Evolutionary conservation across 2,113 vertebrate species (phyloP).

Genomic region (Carlito syrichta): DNA sequence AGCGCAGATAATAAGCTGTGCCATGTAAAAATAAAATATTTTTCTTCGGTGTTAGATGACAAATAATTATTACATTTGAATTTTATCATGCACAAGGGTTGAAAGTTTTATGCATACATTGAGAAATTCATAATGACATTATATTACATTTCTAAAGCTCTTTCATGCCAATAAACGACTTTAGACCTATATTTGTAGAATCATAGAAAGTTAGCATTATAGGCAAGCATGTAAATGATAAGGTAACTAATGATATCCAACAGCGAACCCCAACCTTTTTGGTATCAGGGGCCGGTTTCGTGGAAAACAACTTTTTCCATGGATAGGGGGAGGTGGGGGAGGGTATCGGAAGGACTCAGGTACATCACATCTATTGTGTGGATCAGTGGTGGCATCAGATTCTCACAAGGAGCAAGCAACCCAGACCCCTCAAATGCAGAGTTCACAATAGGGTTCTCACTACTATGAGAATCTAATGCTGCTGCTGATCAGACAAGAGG

Average conservation of each 20-base stretch:
- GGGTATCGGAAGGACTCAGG: too few relatives aligned
- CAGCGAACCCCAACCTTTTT: too few relatives aligned
- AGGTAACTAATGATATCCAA: neutral
- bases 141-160: neutral
- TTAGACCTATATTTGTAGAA: neutral
- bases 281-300: too few relatives aligned
- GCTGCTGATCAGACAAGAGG: too few relatives aligned
- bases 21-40: neutral
- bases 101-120: neutral
- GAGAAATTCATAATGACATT: neutral
- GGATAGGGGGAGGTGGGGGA: too few relatives aligned
- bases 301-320: too few relatives aligned
- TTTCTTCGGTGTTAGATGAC: neutral
- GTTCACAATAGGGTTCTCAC: too few relatives aligned
- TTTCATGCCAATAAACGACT: neutral
- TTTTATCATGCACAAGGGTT: neutral
- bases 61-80: slow-evolving; percentile 28
- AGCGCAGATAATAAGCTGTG: neutral
- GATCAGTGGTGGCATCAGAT: too few relatives aligned
- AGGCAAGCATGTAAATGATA: neutral
- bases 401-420: too few relatives aligned
- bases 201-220: neutral
- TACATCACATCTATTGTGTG: too few relatives aligned
- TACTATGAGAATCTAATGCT: too few relatives aligned
- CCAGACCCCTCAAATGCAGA: too few relatives aligned